Conservation (phyloP, 2,797 vertebrate species). For the Hipposideros larvatus region DNA sequence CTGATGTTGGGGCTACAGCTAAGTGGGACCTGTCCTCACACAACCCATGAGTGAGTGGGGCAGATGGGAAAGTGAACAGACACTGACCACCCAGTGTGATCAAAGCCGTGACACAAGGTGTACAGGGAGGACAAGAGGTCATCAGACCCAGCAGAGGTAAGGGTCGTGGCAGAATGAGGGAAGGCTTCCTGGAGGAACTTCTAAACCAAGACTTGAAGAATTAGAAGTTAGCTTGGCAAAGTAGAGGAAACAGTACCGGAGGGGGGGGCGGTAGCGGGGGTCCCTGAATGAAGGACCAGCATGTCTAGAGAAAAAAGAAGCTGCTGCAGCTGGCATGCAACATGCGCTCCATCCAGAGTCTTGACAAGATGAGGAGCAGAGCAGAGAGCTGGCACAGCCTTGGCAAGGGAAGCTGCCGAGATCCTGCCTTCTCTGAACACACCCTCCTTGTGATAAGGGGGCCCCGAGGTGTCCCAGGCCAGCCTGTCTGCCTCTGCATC, state of each 20-base stretch:
- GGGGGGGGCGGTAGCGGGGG: rapidly evolving
- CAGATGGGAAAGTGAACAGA: background rate
- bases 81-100: too few species aligned
- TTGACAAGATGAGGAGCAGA: background rate
- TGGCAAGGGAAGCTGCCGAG: background rate
- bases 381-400: background rate
- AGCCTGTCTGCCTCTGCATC: background rate
- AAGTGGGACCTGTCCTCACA: background rate
- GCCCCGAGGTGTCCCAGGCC: background rate
- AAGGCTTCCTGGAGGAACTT: background rate
- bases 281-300: background rate
- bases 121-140: background rate
- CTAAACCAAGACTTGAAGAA: background rate
- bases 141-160: background rate
- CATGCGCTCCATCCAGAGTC: rapidly evolving
- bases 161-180: background rate
- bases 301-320: background rate
- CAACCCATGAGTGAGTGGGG: background rate
- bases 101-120: background rate
- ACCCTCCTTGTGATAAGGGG: background rate
- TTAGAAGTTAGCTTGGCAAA: background rate
- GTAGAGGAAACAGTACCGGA: background rate
- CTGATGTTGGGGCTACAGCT: background rate
- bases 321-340: background rate
- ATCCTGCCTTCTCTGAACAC: background rate